Percentiles rank a stretch among this genome's conserved stretches.
Conservation (phyloP, 2,888 invertebrate genomes). For the Pharmacophagus antenor region DNA sequence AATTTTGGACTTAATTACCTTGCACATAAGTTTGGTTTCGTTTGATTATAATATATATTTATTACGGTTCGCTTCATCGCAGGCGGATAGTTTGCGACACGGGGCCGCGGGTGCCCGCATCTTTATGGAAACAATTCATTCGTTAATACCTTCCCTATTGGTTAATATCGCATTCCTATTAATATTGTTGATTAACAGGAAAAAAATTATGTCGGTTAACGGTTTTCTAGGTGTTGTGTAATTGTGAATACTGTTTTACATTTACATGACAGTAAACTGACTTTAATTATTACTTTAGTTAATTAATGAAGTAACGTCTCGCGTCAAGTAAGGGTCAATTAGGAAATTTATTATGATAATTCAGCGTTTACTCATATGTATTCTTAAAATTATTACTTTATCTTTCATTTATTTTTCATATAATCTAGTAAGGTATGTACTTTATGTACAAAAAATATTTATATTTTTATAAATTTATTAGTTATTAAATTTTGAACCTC, state of each 20-base stretch:
- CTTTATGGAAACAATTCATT: slow-evolving; percentile 54
- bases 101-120: slow-evolving; percentile 72
- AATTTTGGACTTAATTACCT: slow-evolving; percentile 31
- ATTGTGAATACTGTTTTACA: neutral
- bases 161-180: slow-evolving; percentile 72
- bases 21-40: slow-evolving; percentile 39
- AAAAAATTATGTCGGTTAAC: slow-evolving; percentile 65
- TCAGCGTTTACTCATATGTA: too few species aligned
- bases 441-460: too few species aligned
- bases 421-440: too few species aligned
- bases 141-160: slow-evolving; percentile 70
- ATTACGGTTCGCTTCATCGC: slow-evolving; percentile 38
- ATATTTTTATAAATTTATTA: too few species aligned
- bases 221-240: slow-evolving; percentile 50
- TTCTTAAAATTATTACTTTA: too few species aligned
- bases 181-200: slow-evolving; percentile 60
- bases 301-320: too few species aligned
- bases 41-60: slow-evolving; percentile 36
- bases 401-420: too few species aligned
- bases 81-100: slow-evolving; percentile 38
- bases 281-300: too few species aligned
- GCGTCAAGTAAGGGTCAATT: too few species aligned
- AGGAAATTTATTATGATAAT: too few species aligned
- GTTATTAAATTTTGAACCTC: too few species aligned
- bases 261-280: neutral